Conservation (phyloP, 2,113 vertebrate species). For the Seriola rivoliana region DNA sequence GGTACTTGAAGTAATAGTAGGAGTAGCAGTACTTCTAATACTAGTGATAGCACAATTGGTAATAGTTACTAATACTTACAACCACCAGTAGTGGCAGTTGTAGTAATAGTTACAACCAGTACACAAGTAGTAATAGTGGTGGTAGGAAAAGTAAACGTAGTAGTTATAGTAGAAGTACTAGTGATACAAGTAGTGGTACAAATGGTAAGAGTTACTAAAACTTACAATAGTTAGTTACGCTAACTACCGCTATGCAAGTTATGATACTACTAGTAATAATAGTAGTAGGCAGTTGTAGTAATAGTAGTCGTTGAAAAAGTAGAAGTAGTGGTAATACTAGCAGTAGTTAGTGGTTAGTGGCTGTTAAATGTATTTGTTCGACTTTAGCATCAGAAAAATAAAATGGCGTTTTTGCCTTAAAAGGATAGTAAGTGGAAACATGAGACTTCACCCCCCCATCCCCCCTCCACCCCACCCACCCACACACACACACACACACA, state of each 20-base stretch:
- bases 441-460: background rate
- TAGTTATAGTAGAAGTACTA: background rate
- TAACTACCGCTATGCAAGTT: too few relatives aligned
- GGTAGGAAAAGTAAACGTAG: background rate
- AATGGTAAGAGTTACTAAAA: too few relatives aligned
- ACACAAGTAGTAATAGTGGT: background rate
- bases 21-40: background rate
- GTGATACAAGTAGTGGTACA: too few relatives aligned
- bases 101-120: background rate
- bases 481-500: too few relatives aligned
- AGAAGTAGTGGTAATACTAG: background rate
- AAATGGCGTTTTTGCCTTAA: conserved; percentile 8
- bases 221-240: too few relatives aligned
- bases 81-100: background rate
- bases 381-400: background rate
- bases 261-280: background rate
- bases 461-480: background rate
- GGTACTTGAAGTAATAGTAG: background rate
- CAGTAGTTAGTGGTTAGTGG: background rate
- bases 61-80: too few relatives aligned
- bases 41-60: background rate
- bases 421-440: conserved; percentile 32
- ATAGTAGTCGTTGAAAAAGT: background rate
- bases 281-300: background rate
- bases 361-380: background rate